Evolutionary conservation across 2,888 invertebrate genomes (phyloP).

Genomic region (Hanleya hanleyi): DNA sequence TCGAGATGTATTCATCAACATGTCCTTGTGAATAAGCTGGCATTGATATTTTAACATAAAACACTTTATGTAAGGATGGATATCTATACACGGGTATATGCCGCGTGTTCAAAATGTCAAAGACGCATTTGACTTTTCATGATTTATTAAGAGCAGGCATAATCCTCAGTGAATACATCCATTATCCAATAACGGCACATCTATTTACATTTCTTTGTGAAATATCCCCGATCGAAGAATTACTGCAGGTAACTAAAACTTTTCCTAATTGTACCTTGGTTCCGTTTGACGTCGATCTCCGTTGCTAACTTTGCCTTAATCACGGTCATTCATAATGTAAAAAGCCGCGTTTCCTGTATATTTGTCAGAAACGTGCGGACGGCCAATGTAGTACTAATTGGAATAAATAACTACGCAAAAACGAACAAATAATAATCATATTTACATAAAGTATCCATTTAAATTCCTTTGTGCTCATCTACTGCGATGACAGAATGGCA

Average conservation of each 20-base stretch:
- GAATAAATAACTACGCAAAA: neutral
- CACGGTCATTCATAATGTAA: neutral
- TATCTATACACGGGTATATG: no score
- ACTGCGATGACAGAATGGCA: no score
- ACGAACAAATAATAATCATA: neutral
- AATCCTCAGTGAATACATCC: neutral
- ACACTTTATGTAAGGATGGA: no score
- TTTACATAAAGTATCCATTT: slow-evolving; percentile 1
- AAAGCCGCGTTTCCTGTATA: neutral
- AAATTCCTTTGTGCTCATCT: neutral
- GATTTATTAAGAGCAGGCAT: no score
- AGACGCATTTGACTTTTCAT: no score
- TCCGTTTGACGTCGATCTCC: neutral
- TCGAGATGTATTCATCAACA: no score
- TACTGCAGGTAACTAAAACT: neutral
- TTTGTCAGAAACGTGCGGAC: neutral
- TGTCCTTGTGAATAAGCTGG: no score
- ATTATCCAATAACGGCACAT: neutral
- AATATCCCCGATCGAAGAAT: neutral
- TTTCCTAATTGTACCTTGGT: neutral
- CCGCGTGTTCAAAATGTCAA: no score
- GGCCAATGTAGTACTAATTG: neutral
- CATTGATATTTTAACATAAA: no score
- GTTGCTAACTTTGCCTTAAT: neutral
- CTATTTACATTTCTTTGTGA: neutral